Evolutionary conservation across 2,113 vertebrate genomes (phyloP).

Genomic region (Nannobrachium achirus): DNA sequence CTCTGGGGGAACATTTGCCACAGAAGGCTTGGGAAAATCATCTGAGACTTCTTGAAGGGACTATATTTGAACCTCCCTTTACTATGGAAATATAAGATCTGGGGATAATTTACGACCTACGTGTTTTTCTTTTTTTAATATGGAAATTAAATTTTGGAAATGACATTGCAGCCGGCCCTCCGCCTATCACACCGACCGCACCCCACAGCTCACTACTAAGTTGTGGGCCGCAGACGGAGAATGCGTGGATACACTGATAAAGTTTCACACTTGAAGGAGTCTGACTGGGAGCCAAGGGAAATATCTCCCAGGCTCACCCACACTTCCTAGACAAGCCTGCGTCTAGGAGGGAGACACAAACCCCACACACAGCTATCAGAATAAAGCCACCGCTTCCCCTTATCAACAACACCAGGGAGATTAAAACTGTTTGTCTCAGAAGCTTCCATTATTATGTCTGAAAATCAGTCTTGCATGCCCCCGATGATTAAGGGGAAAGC

Average conservation of each 20-base stretch:
- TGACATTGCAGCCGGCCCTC: constrained; percentile 48
- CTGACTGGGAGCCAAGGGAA: constrained; percentile 43
- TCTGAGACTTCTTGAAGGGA: constrained; percentile 2
- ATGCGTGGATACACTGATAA: constrained; percentile 46
- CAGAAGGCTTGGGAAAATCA: background rate
- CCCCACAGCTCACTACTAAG: constrained; percentile 52
- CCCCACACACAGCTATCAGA: constrained; percentile 57
- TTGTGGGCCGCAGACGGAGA: constrained; percentile 51
- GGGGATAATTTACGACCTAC: constrained; percentile 20
- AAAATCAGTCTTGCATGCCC: constrained; percentile 45
- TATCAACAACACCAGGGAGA: constrained; percentile 51
- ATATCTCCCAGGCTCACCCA: constrained; percentile 53
- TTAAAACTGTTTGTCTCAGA: constrained; percentile 48
- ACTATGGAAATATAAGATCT: constrained; percentile 38
- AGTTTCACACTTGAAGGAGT: constrained; percentile 54
- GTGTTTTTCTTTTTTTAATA: constrained; percentile 18
- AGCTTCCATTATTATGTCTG: constrained; percentile 49
- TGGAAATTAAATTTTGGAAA: constrained; percentile 50
- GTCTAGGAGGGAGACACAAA: constrained; percentile 36
- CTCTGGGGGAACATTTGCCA: constrained; percentile 1
- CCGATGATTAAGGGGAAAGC: constrained; percentile 34
- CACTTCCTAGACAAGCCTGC: constrained; percentile 59
- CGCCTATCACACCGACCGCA: too few relatives aligned
- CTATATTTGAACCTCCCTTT: constrained; percentile 13
- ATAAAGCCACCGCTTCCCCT: constrained; percentile 58